Conservation (phyloP, 2,797 vertebrate species). For the Luscinia megarhynchos region DNA sequence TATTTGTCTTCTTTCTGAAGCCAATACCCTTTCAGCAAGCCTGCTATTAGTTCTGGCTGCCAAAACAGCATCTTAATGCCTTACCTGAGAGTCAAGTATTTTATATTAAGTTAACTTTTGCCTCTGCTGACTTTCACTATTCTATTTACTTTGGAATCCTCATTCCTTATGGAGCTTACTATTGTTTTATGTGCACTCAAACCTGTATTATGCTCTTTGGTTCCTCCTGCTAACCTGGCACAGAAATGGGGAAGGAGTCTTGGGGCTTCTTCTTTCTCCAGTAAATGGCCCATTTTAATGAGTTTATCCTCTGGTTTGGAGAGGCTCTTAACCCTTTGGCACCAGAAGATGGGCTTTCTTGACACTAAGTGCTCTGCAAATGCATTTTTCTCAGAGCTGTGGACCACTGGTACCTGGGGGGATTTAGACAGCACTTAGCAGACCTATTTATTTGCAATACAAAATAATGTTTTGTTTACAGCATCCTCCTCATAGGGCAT, state of each 20-base stretch:
- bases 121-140: constrained; percentile 65
- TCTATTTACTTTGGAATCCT: constrained; percentile 65
- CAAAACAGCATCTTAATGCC: constrained; percentile 76
- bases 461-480: constrained; percentile 74
- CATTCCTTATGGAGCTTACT: constrained; percentile 42
- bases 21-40: constrained; percentile 73
- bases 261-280: constrained; percentile 50
- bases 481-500: constrained; percentile 46
- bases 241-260: constrained; percentile 47
- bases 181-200: constrained; percentile 71
- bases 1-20: constrained; percentile 71
- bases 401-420: constrained; percentile 41
- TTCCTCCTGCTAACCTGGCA: constrained; percentile 30
- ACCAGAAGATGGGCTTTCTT: constrained; percentile 71
- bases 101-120: constrained; percentile 73
- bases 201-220: constrained; percentile 59
- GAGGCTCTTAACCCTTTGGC: constrained; percentile 72
- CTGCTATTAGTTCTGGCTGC: constrained; percentile 74
- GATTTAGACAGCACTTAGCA: constrained; percentile 72
- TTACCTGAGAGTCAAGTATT: constrained; percentile 72
- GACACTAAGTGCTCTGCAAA: constrained; percentile 66
- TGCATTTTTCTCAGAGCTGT: constrained; percentile 68
- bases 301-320: constrained; percentile 71
- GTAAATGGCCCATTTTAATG: constrained; percentile 72
- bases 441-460: constrained; percentile 76